Percentiles rank a stretch among this genome's conserved stretches.
Conservation (phyloP, 2,888 invertebrate species). For the Epirrhoe alternata region DNA sequence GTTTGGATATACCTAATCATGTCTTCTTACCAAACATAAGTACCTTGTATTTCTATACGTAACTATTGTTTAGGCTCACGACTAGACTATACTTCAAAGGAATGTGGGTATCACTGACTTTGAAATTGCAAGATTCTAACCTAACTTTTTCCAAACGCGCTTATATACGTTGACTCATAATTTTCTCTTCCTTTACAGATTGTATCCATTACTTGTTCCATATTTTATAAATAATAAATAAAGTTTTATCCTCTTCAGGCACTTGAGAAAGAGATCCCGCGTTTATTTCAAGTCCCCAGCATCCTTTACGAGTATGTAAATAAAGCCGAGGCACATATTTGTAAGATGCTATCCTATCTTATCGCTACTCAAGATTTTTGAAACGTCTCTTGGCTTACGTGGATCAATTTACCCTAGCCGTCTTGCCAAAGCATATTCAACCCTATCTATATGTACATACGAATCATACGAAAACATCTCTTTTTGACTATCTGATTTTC, state of each 20-base stretch:
- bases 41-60: too few species aligned
- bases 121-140: too few species aligned
- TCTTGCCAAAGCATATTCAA: conserved; percentile 3
- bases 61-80: too few species aligned
- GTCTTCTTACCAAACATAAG: too few species aligned
- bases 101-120: too few species aligned
- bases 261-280: not conserved
- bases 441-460: conserved; percentile 1
- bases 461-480: not conserved
- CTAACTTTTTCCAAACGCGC: too few species aligned
- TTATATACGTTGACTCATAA: too few species aligned
- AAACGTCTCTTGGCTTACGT: conserved; percentile 16
- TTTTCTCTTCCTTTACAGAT: too few species aligned
- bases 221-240: not conserved
- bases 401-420: conserved; percentile 5
- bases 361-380: conserved; percentile 25
- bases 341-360: conserved; percentile 22
- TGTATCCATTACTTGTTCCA: too few species aligned
- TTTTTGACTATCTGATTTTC: not conserved
- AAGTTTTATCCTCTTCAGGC: not conserved
- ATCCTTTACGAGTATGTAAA: conserved; percentile 11
- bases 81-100: too few species aligned
- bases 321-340: conserved; percentile 9
- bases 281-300: not conserved
- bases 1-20: too few species aligned